Evolutionary conservation across 2,888 invertebrate species (phyloP), one percentile per base, ranked within the genome.

Genomic region (Onthophagus sagittarius): DNA sequence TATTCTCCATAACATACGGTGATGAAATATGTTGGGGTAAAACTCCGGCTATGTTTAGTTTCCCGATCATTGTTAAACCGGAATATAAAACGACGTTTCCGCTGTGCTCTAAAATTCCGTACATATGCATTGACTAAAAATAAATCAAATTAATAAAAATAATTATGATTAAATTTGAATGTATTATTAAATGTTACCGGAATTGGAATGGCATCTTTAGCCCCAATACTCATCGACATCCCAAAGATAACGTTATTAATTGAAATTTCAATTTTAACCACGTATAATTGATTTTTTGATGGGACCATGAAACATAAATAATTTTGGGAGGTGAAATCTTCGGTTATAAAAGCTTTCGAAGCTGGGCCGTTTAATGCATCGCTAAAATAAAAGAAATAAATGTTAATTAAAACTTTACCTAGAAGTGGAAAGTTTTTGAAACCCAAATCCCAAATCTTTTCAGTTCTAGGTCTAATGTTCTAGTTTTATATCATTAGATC

Each of bases 261-360:
- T 0, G 91, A 89, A 77, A 90, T 89, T 79, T 92, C 91, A 53
- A 94, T 84, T 78, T 91, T 88, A 6, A 93, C 88, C 76, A 92
- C 89, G 81, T 90, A 90, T 4, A 95, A 85, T 79, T 90, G 91
- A 77, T 88, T 90, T 71, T 89, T 87, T 75, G 89, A 87, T 0
- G 90, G 87, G 3, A 93, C 85, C 67, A 94, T 84, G 82, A 94
- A 96, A 81, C 96, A 96, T 9, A 98, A 84, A 82, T 92, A 97
- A 77, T 90, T 90, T 83, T 96, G 95, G 0, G 94, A 95, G 62
- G 95, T 92, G 71, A 96, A 86, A 86, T 98, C 97, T n/a, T 90
- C 90, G 71, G 93, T 93, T 31, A 97, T 84, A 80, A 98, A 96
- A 0, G 93, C 94, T 80, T 93, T 94, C 0, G 89, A 88, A 5